A percentile compares a stretch with the other conserved stretches of the same genome.
These are phyloP conservation scores for Enteromius radiatus DNA, from an alignment of 2,797 vertebrate species.

Conservation along the genomic window DNA sequence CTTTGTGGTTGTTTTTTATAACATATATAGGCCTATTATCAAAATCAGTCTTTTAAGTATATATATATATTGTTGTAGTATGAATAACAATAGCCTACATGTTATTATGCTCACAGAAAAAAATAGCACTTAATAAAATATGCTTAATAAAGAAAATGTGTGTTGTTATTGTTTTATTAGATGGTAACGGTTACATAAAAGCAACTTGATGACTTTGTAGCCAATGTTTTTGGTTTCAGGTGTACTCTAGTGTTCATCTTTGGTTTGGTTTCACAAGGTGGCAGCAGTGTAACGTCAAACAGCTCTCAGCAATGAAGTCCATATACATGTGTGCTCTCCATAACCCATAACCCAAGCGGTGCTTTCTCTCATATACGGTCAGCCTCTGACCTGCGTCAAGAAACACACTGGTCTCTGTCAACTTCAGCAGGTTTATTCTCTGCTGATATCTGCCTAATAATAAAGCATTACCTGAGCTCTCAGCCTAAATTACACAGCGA, in stretches of 20 bases:
- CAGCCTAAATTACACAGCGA: conserved; percentile 58
- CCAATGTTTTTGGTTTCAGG: neutral
- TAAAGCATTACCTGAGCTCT: conserved; percentile 54
- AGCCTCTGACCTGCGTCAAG: conserved; percentile 31
- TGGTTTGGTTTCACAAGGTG: conserved; percentile 67
- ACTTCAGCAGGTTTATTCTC: conserved; percentile 49
- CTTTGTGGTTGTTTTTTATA: neutral
- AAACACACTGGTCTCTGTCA: conserved; percentile 11
- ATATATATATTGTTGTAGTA: neutral
- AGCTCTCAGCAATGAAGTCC: neutral
- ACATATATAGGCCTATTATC: neutral
- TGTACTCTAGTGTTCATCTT: neutral
- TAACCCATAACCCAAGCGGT: conserved; percentile 13
- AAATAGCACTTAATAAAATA: neutral
- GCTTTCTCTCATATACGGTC: neutral
- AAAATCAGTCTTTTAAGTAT: neutral
- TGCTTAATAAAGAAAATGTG: neutral
- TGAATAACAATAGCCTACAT: neutral
- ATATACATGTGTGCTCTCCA: conserved; percentile 1
- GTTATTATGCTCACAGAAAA: neutral
- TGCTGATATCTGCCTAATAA: conserved; percentile 42
- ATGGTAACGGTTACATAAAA: neutral
- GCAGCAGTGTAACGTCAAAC: conserved; percentile 67
- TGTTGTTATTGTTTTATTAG: neutral
- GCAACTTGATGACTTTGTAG: neutral